A percentile compares a stretch with the other conserved stretches of the same genome.
Conservation (phyloP, 2,113 vertebrate genomes). For the Coptodon rendalli region DNA sequence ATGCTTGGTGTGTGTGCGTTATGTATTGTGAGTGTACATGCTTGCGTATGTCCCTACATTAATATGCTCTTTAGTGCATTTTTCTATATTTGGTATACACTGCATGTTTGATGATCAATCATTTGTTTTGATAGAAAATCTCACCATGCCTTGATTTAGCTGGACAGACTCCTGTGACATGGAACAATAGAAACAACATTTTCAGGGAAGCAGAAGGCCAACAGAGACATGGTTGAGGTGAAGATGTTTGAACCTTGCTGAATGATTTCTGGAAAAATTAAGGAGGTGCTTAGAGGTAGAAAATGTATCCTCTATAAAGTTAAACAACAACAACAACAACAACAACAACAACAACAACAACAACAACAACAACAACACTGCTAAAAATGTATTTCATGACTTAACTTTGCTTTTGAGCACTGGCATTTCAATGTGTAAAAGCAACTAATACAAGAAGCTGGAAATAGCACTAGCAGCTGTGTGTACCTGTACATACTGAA, state of each 20-base stretch:
- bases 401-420: background rate
- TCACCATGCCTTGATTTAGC: constrained; percentile 79
- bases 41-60: constrained; percentile 5
- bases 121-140: constrained; percentile 79
- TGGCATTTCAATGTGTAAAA: background rate
- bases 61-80: background rate
- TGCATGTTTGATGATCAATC: constrained; percentile 79
- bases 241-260: background rate
- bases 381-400: background rate
- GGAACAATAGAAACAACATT: constrained; percentile 75
- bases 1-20: constrained; percentile 66
- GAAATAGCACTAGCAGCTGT: background rate
- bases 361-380: background rate
- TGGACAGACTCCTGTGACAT: constrained; percentile 68
- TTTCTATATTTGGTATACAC: background rate
- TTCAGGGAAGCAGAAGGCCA: constrained; percentile 61
- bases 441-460: background rate
- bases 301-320: constrained; percentile 18
- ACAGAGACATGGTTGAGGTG: constrained; percentile 14
- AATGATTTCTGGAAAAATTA: background rate
- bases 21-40: constrained; percentile 36
- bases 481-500: background rate
- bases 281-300: constrained; percentile 15
- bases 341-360: background rate
- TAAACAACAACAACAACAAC: background rate